Percentiles rank a stretch among this genome's conserved stretches.
These are phyloP conservation scores for Salvator merianae DNA, from an alignment of 2,113 vertebrate genomes.

Conservation along the genomic window DNA sequence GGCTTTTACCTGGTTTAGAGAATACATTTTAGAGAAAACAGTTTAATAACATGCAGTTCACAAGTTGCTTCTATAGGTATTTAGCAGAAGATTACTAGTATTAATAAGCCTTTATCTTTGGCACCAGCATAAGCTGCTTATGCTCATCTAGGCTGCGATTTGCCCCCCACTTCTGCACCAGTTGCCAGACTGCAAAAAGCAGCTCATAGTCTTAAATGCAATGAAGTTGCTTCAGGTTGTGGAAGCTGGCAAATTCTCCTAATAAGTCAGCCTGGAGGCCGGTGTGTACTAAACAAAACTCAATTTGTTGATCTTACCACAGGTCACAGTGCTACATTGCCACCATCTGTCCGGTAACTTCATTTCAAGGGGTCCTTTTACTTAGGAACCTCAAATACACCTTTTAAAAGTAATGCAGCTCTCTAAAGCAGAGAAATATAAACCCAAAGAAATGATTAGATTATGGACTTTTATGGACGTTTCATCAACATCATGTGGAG, in stretches of 20 bases:
- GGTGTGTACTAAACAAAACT: neutral
- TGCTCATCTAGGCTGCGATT: slow-evolving; percentile 13
- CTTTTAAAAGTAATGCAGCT: neutral
- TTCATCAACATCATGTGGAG: neutral
- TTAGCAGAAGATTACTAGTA: slow-evolving; percentile 47
- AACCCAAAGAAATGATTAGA: neutral
- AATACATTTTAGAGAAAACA: slow-evolving; percentile 16
- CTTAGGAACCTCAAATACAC: neutral
- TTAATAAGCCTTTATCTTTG: slow-evolving; percentile 55
- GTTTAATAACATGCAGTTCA: slow-evolving; percentile 18
- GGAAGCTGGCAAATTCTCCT: neutral
- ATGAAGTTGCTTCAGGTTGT: neutral
- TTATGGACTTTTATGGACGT: neutral
- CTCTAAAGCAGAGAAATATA: neutral
- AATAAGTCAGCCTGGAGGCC: neutral
- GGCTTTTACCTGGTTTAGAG: slow-evolving; percentile 13
- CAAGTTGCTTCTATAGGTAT: slow-evolving; percentile 19
- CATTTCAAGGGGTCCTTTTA: neutral
- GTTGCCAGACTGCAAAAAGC: slow-evolving; percentile 1
- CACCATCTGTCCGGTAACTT: accelerated
- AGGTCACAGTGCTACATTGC: accelerated
- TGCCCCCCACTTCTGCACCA: neutral
- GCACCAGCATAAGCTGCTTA: slow-evolving; percentile 43
- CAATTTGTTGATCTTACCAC: neutral
- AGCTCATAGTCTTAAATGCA: neutral